Percentiles rank a stretch among this genome's conserved stretches.
phyloP scores from a whole-genome alignment of 2,797 vertebrate species.

The Oreochromis grahami region DNA sequence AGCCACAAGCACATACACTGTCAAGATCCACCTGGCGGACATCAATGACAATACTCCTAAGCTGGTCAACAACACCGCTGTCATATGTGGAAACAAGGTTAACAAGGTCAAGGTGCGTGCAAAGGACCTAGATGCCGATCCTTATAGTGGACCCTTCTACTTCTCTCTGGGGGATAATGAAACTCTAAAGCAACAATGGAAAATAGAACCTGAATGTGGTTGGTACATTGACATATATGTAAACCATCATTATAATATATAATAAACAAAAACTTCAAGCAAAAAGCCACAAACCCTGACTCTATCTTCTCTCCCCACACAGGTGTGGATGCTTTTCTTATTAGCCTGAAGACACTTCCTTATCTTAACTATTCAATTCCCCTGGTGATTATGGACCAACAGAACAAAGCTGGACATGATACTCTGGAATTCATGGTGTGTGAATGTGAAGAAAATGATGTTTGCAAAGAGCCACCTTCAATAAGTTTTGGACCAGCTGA shows the following conservation, averaged over 20 bases:
- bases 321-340: slow-evolving; percentile 72
- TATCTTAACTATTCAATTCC: slow-evolving; percentile 75
- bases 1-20: slow-evolving; percentile 69
- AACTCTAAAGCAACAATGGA: slow-evolving; percentile 62
- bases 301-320: background rate
- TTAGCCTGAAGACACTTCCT: slow-evolving; percentile 58
- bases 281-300: background rate
- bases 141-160: slow-evolving; percentile 70
- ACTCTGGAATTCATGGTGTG: slow-evolving; percentile 71
- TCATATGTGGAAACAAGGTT: slow-evolving; percentile 66
- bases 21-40: slow-evolving; percentile 74
- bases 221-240: slow-evolving; percentile 1
- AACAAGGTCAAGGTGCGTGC: slow-evolving; percentile 52
- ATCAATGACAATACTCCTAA: slow-evolving; percentile 73
- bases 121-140: slow-evolving; percentile 38
- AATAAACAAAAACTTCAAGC: background rate
- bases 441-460: slow-evolving; percentile 47
- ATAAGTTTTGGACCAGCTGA: slow-evolving; percentile 26
- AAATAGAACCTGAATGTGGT: slow-evolving; percentile 70
- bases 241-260: background rate
- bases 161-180: slow-evolving; percentile 60
- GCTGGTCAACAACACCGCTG: slow-evolving; percentile 26
- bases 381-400: slow-evolving; percentile 75
- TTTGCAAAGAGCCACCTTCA: slow-evolving; percentile 33
- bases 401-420: slow-evolving; percentile 54